Base-by-base conservation (phyloP, 2,797 vertebrate species). In the Leptatherina wallacei region DNA sequence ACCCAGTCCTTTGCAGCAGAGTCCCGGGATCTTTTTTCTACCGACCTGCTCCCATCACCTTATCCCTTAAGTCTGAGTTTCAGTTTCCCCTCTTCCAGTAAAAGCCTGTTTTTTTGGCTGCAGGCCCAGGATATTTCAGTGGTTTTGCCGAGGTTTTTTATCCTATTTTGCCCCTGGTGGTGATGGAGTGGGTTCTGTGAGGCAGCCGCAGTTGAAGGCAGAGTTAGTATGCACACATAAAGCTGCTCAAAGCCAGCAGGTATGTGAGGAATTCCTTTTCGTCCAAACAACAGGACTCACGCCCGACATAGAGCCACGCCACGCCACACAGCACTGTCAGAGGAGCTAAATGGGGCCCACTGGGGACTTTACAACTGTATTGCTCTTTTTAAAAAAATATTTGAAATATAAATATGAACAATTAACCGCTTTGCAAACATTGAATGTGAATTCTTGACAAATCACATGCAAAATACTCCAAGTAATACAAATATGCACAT, bases 231-330 rank as follows among this genome's bases (percentile, higher is more conserved):
- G 87, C 86, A 75, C 81, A 81, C 85, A 91, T 89, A 92, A 89
- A 91, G 89, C 90, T 85, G 87, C 85, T 89, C 87, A 91, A 92
- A 92, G 91, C 90, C 91, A 89, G 89, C 92, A 93, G 93, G 91
- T 94, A 92, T 93, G 89, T 84, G 90, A 90, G 92, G 93, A 93
- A 93, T 93, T 89, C 91, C 83, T 92, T 89, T 91, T 88, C 77
- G 57, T 92, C 88, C 89, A 93, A 93, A 93, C 92, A 92, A 91
- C 88, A 84, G 87, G 84, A 89, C 88, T 91, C 81, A 64, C 65
- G 80, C 82, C 88, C 79, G 64, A 86, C 83, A 86, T 81, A 68
- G 80, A 88, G 84, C 81, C 80, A 67, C 61, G 67, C 82, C 82
- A 88, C 78, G 58, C 82, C 83, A 69, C 82, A 82, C 80, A 77